These are phyloP conservation scores for Agrenia bidenticulata DNA, from an alignment of 2,888 invertebrate genomes.

Conservation along the genomic window DNA sequence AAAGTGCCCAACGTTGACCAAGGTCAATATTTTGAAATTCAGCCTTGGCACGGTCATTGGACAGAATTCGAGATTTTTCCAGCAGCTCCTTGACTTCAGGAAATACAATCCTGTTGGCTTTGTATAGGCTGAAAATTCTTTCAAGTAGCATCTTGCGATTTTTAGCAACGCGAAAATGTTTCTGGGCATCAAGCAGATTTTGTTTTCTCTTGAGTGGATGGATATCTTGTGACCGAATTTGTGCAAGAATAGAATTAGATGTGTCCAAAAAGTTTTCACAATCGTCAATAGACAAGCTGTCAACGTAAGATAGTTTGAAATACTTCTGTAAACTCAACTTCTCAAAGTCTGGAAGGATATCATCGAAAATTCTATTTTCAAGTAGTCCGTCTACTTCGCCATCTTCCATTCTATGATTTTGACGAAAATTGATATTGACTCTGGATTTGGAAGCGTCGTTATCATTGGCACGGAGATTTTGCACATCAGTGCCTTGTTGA, in stretches of 20 bases:
- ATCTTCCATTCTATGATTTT: constrained; percentile 42
- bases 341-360: constrained; percentile 23
- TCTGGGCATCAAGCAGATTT: background rate
- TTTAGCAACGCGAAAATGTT: constrained; percentile 3
- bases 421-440: too few relatives aligned
- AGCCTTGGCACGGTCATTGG: background rate
- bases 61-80: background rate
- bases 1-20: constrained; percentile 44
- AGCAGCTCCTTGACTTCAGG: constrained; percentile 32
- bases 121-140: constrained; percentile 29
- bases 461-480: too few relatives aligned
- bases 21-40: constrained; percentile 22
- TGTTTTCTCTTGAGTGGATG: background rate
- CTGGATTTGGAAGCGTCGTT: too few relatives aligned
- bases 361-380: constrained; percentile 43
- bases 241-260: too few relatives aligned
- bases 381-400: constrained; percentile 49
- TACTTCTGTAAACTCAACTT: too few relatives aligned
- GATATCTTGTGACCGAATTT: background rate
- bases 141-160: constrained; percentile 28
- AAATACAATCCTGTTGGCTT: constrained; percentile 30
- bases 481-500: background rate
- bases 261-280: constrained; percentile 18
- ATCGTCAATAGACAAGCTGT: constrained; percentile 17
- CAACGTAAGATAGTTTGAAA: constrained; percentile 11